Base-by-base conservation (phyloP, 2,888 invertebrate species). In the Dioctria rufipes region DNA sequence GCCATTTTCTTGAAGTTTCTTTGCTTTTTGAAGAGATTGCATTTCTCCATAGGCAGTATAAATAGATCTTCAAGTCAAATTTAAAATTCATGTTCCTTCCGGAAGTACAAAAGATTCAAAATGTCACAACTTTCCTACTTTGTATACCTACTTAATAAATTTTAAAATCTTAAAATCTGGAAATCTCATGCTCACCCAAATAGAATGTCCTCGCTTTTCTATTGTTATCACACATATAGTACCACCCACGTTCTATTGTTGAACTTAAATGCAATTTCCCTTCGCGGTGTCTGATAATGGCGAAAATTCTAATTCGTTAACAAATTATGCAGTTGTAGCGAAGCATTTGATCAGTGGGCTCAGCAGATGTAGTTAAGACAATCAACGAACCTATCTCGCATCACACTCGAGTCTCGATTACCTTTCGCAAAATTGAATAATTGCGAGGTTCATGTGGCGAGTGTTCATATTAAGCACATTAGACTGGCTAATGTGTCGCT, bases 391-490 rank as follows among this genome's bases (percentile, higher is more conserved):
- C 73, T 73, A 73, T 58, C 58, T 58, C 39, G 42, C 13, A 73
- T 73, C 73, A 51, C 73, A 58, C 73, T 61, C 25, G 77, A 69
- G 78, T 67, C 67, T 79, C 79, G 67, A 79, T 79, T 69, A 79
- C 67, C 67, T 79, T 79, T 79, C 51, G n/a, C 51, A 79, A 79
- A 79, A 79, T 79, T 79, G 67, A 58, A 79, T 79, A 79, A 79
- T 79, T 79, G 79, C 66, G 67, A 65, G 54, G 6, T 46, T 79
- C 67, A 79, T 79, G 46, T 46, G 67, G 67, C 79, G 67, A 67
- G 42, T 66, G 78, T 51, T 58, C 78, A 67, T 54, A 58, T 78
- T 78, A 77, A 77, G 77, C 49, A 58, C 63, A 77, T 77, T 77
- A 77, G 77, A 63, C 77, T 77, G 63, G 63, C 77, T 63, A 77